These are phyloP conservation scores for Antitype chi DNA, from an alignment of 2,888 invertebrate species.

Conservation along the genomic window DNA sequence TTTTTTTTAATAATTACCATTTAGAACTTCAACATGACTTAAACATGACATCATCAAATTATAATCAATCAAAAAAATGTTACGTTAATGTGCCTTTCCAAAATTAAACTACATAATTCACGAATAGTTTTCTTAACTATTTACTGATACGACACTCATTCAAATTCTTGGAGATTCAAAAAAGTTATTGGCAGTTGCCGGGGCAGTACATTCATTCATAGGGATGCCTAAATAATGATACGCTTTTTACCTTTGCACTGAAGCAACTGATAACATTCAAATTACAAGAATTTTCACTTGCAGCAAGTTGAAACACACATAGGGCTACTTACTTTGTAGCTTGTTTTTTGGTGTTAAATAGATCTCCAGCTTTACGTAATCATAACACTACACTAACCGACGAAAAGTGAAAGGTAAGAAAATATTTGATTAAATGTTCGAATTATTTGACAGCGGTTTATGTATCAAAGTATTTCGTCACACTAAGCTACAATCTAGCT, in stretches of 20 bases:
- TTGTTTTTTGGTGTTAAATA: not conserved
- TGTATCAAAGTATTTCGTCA: not conserved
- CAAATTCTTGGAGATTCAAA: not conserved
- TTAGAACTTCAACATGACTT: not conserved
- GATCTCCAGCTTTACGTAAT: not conserved
- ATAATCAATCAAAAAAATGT: not conserved
- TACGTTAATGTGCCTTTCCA: not conserved
- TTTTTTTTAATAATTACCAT: not conserved
- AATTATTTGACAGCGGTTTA: not conserved
- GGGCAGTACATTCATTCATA: not conserved
- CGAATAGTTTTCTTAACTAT: not conserved
- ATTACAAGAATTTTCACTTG: not conserved
- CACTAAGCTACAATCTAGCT: not conserved
- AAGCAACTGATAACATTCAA: not conserved
- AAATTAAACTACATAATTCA: not conserved
- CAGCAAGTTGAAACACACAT: not conserved
- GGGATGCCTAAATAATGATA: not conserved
- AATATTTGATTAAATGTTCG: not conserved
- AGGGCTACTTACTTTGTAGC: too few relatives aligned
- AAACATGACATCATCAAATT: slow-evolving; percentile 17
- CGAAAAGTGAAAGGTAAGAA: too few relatives aligned
- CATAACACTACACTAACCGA: not conserved
- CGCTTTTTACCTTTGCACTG: not conserved
- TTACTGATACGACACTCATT: not conserved
- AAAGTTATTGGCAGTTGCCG: not conserved